Percentiles rank a stretch among this genome's conserved stretches.
These are phyloP conservation scores for Ceratotherium simum DNA, from an alignment of 2,113 vertebrate species.

Conservation along the genomic window DNA sequence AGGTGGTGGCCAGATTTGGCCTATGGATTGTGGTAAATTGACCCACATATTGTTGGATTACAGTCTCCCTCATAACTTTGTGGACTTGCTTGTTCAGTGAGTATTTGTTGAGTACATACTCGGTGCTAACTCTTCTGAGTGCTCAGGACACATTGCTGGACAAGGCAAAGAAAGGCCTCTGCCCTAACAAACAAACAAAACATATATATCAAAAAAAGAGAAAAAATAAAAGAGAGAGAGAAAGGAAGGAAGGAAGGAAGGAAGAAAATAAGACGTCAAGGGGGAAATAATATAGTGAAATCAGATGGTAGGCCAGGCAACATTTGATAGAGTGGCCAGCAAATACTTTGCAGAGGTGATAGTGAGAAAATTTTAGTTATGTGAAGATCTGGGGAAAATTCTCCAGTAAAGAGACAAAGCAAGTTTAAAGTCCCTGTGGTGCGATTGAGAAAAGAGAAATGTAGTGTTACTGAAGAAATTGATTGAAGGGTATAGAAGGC, in stretches of 20 bases:
- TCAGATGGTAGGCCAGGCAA: neutral
- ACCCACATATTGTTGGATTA: neutral
- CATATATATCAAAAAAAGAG: neutral
- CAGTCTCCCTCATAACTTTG: neutral
- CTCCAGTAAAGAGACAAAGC: neutral
- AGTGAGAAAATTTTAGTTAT: neutral
- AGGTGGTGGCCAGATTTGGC: constrained; percentile 1
- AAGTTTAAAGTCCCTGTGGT: neutral
- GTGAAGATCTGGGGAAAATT: neutral
- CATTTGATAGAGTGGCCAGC: neutral
- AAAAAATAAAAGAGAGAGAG: too few species aligned
- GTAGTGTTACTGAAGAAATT: neutral
- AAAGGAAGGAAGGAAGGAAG: neutral
- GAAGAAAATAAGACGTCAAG: neutral
- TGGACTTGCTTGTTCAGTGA: neutral
- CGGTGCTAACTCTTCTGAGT: neutral
- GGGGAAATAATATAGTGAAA: neutral
- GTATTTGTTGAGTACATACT: neutral
- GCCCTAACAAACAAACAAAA: neutral
- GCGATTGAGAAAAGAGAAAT: neutral
- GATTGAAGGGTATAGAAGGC: neutral
- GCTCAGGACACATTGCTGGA: neutral
- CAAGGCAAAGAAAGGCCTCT: neutral
- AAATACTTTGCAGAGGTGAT: neutral
- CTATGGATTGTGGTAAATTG: neutral